Base-by-base conservation (phyloP, 1,140 invertebrate genomes). In the Drosophila ercepeae region DNA sequence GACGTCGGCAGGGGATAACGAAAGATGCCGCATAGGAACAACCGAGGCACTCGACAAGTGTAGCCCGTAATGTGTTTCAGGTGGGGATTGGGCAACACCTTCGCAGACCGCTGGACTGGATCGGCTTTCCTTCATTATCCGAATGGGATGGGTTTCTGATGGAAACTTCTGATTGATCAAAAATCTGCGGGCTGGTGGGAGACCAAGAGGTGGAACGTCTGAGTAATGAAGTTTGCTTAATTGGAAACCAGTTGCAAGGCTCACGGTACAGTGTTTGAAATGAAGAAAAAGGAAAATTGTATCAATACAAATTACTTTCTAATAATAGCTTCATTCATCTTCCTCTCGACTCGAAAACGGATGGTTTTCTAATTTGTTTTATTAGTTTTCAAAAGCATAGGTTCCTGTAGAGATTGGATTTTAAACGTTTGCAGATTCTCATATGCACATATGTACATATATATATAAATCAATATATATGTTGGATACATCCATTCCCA, bases 11-110 rank as follows among this genome's bases (percentile, higher is more conserved):
- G 36, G 36, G 69, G 57, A 68, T 41, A 73, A 13, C 32, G 55
- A 50, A 27, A 34, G 59, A 51, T 27, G 44, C 52, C 46, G 42
- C 63, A 50, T 75, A 48, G 46, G 61, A 68, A 50, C 19, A 55
- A 21, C 34, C 13, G 42, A 59, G 4, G n/a, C 51, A 34, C 25
- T 44, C 36, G 55, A 57, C 79, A 84, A 84, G 79, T 84, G 79
- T 86, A 84, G 81, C 44, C 44, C 36, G 58, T 83, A 86, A 83
- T 83, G 79, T 76, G 68, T 79, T 84, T 63, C 54, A 72, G 79
- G 79, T 68, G 76, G 81, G 58, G 72, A 71, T 65, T 29, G 46
- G 48, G 69, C 55, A 86, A 86, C 81, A 83, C 79, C 79, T 83
- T 68, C 13, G 27, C 61, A 14, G 32, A 23, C 49, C 32, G 32